Percentiles rank a stretch among this genome's conserved stretches.
These are phyloP conservation scores for Chrosomus eos DNA, from an alignment of 2,797 vertebrate species.

Conservation along the genomic window DNA sequence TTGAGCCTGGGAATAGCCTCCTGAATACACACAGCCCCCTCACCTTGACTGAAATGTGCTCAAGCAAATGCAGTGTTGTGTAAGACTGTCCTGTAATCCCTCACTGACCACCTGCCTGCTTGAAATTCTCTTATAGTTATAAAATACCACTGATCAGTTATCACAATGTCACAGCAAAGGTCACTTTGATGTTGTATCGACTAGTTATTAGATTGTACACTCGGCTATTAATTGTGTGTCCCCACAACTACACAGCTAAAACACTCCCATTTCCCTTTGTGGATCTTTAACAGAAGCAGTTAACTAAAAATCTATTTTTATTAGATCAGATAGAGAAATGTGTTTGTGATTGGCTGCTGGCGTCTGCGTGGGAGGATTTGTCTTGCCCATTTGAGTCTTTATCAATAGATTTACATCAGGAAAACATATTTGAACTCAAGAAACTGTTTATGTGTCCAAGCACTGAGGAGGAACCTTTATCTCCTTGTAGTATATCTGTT, in stretches of 20 bases:
- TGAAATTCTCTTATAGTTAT: slow-evolving; percentile 19
- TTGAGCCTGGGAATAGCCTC: neutral
- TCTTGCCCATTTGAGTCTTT: neutral
- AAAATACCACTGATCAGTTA: slow-evolving; percentile 32
- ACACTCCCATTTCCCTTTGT: neutral
- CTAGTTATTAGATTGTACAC: neutral
- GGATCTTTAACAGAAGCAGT: neutral
- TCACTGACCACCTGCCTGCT: slow-evolving; percentile 25
- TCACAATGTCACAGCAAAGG: slow-evolving; percentile 16
- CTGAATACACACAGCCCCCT: slow-evolving; percentile 14
- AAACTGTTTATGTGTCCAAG: slow-evolving; percentile 21
- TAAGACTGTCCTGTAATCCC: slow-evolving; percentile 31
- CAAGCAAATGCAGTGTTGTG: slow-evolving; percentile 20
- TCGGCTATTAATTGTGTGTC: neutral
- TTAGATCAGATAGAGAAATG: neutral
- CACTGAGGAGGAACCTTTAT: neutral
- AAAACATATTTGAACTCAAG: neutral
- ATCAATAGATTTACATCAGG: slow-evolving; percentile 9
- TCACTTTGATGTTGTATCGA: slow-evolving; percentile 19
- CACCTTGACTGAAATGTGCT: slow-evolving; percentile 29
- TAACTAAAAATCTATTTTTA: slow-evolving; percentile 27
- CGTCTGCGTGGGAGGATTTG: neutral
- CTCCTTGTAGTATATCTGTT: slow-evolving; percentile 10
- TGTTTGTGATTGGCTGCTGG: neutral
- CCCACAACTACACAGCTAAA: neutral